Evolutionary conservation across 2,113 vertebrate species (phyloP).

Genomic region (Elephas maximus): DNA sequence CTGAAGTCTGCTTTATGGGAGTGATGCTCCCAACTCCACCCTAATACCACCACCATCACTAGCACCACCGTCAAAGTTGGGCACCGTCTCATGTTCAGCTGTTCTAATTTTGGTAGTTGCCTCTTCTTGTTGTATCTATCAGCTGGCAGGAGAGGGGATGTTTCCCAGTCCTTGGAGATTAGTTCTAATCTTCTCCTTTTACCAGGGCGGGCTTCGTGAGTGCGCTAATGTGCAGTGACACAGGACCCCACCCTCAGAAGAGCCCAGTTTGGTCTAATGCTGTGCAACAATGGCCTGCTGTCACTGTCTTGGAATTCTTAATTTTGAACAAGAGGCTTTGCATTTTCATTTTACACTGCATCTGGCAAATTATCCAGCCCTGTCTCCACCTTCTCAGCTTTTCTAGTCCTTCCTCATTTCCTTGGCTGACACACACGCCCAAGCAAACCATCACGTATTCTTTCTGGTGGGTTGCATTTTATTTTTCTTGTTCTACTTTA

Average conservation of each 20-base stretch:
- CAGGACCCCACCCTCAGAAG: neutral
- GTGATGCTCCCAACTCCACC: neutral
- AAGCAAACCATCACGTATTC: neutral
- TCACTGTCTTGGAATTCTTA: neutral
- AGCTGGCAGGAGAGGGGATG: fast-evolving
- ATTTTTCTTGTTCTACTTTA: neutral
- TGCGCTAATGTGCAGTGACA: neutral
- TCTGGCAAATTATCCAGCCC: neutral
- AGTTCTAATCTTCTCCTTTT: neutral
- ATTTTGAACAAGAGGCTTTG: neutral
- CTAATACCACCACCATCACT: neutral
- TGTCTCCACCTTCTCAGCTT: neutral
- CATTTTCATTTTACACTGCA: neutral
- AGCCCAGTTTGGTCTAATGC: neutral
- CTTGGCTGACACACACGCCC: neutral
- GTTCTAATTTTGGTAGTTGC: neutral
- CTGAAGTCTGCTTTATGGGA: neutral
- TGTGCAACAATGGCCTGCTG: neutral
- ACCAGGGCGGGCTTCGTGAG: neutral
- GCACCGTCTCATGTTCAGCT: neutral
- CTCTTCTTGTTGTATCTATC: neutral
- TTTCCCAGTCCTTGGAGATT: neutral
- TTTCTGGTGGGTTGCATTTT: neutral
- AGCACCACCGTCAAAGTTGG: neutral
- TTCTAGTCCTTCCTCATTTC: neutral